Conservation (phyloP, 35 echinoderm and acorn worm species). For the Apostichopus parvimensis region DNA sequence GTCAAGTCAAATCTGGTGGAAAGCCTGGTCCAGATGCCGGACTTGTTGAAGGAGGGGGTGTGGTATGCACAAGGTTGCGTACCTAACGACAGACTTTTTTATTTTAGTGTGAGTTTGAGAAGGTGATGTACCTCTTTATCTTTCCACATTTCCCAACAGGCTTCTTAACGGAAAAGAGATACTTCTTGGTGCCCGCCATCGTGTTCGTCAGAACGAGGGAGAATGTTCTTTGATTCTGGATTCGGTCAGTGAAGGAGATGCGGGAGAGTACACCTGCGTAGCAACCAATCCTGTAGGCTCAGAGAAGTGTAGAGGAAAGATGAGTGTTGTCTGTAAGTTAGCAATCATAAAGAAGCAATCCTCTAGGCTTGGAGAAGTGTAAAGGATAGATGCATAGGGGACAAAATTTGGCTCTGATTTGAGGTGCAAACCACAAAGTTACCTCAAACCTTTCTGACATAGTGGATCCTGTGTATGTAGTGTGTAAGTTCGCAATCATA, state of each 20-base stretch:
- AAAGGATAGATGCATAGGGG: conserved; percentile 53
- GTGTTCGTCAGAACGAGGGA: conserved; percentile 60
- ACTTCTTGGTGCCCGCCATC: conserved; percentile 33
- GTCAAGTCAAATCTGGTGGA: no score
- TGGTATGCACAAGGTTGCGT: no score
- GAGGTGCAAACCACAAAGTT: no score
- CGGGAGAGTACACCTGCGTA: conserved; percentile 79
- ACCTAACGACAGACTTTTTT: no score
- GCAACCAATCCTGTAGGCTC: conserved; percentile 79
- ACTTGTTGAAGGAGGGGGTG: no score
- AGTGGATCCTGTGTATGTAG: no score
- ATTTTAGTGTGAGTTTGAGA: background rate
- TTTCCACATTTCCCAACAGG: conserved; percentile 35
- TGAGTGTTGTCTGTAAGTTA: conserved; percentile 75
- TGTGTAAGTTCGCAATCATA: no score
- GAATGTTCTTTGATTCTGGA: conserved; percentile 60
- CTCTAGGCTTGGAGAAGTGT: background rate
- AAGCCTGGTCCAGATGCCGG: no score
- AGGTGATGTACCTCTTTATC: background rate
- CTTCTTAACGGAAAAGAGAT: conserved; percentile 69
- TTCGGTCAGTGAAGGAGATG: conserved; percentile 75
- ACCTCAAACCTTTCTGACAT: no score
- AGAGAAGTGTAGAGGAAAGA: conserved; percentile 77
- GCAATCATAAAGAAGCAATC: background rate
- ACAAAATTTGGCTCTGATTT: no score